phyloP scores from a whole-genome alignment of 1,140 invertebrate species.

The Calephelis virginiensis region DNA sequence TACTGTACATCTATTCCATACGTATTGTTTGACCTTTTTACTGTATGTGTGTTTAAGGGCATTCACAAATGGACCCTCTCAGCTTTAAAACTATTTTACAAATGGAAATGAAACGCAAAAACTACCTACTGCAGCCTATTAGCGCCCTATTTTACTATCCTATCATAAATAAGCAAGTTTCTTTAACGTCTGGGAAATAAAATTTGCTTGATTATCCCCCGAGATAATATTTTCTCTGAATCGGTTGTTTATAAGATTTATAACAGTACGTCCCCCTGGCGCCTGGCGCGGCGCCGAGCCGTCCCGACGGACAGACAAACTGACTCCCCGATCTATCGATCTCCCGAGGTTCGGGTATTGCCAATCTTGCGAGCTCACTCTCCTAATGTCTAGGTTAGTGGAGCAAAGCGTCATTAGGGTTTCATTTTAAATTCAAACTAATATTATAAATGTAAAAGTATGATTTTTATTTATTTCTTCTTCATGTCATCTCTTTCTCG shows the following conservation, averaged over 20 bases:
- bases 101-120: too few relatives aligned
- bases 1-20: too few relatives aligned
- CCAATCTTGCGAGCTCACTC: neutral
- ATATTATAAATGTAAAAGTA: too few relatives aligned
- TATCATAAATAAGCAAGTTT: constrained; percentile 16
- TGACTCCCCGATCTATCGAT: constrained; percentile 53
- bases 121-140: too few relatives aligned
- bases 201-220: constrained; percentile 20
- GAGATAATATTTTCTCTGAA: constrained; percentile 27
- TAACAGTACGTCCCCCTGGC: constrained; percentile 54
- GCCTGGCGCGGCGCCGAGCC: constrained; percentile 55
- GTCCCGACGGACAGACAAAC: constrained; percentile 61
- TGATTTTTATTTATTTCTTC: too few relatives aligned
- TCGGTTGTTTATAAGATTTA: constrained; percentile 51
- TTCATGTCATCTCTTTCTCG: too few relatives aligned
- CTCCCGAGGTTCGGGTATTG: constrained; percentile 25
- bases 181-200: neutral
- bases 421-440: constrained; percentile 1
- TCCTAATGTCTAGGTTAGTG: constrained; percentile 12
- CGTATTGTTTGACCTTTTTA: too few relatives aligned
- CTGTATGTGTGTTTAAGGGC: too few relatives aligned
- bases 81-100: too few relatives aligned
- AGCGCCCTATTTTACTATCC: neutral
- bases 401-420: neutral
- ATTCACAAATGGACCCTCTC: too few relatives aligned